Base-by-base conservation (phyloP, 2,888 invertebrate species). In the Meloe dianella region DNA sequence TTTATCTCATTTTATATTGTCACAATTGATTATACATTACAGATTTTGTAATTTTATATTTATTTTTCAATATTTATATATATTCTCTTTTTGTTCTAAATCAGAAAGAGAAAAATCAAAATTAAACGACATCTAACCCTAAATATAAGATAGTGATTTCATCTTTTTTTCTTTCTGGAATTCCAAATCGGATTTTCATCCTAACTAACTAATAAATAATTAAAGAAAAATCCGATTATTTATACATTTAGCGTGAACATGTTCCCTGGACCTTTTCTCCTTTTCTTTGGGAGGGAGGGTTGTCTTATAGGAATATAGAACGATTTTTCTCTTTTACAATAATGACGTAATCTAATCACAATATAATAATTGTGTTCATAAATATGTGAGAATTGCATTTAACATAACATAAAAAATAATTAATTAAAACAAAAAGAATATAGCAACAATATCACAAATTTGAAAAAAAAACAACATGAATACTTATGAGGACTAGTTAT, bases 11-110 rank as follows among this genome's bases (percentile, higher is more conserved):
- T 79, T 77, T 78, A 80, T 82, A 82, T 82, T 82, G 82, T 82
- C 82, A 81, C 79, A 81, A 80, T 75, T 81, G 80, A 81, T 82
- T 81, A 51, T 51, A 81, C 78, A 79, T 70, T 73, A 73, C 68
- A 66, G 67, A 67, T 68, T 69, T 69, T 68, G 69, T 69, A 74
- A 67, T 70, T 70, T 68, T 69, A 38, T 38, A 38, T 68, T 20
- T 10, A 20, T 47, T 20, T 51, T 51, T 51, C 4, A 51, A 51
- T 51, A 51, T 51, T 24, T 12, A 6, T 41, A 51, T 51, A 51
- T 12, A 6, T 41, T n/a, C 10, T 47, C 8, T 9, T 20, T 47
- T 47, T 9, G 17, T 4, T 6, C 24, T 54, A 27, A 54, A 54
- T 54, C 12, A 54, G 38, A 38, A 27, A 32, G 27, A 54, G 54